Evolutionary conservation across 2,888 invertebrate species (phyloP), one percentile per base, ranked within the genome.

Genomic region (Adelphocoris suturalis): DNA sequence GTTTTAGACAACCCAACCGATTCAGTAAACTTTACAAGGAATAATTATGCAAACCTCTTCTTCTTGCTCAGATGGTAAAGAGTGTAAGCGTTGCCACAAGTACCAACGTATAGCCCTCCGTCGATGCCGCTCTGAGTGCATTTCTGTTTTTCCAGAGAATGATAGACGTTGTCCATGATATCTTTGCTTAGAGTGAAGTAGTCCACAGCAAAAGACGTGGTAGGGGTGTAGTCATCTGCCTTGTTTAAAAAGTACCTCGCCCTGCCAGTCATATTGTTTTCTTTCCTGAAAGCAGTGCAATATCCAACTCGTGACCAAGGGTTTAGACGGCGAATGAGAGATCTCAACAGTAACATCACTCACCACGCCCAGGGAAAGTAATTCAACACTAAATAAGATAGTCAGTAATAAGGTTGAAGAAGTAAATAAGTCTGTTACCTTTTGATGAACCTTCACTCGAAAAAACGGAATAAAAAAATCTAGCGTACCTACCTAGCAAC

Each of bases 51-150:
- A 78, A 46, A 85, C 92, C 92, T 92, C 0, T 95, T 93, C 81
- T 95, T 94, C 92, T 95, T 95, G 19, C 95, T 94, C 86, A 97
- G 92, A 92, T 96, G 95, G 93, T 96, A 96, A 92, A 96, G 96
- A 96, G 97, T 97, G 92, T 95, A 97, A 0, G 96, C 95, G 84
- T 97, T 94, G 13, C 97, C 97, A 76, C 95, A 95, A 48, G 95
- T 93, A 0, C 97, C 96, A 76, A 96, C 95, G 93, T 97, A 97
- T 0, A 96, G 92, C 0, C 96, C 96, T 11, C 96, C 95, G 57
- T 90, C 90, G 28, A 90, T 90, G n/a, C 92, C 95, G 94, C 90
- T 92, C 87, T 92, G 92, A 57, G 91, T 92, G 3, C 94, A 93
- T 90, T 93, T 92, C 47, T 93, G 92, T 86, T 93, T 92, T 46